phyloP scores from a whole-genome alignment of 2,797 vertebrate species.

The Labeo calbasu region DNA sequence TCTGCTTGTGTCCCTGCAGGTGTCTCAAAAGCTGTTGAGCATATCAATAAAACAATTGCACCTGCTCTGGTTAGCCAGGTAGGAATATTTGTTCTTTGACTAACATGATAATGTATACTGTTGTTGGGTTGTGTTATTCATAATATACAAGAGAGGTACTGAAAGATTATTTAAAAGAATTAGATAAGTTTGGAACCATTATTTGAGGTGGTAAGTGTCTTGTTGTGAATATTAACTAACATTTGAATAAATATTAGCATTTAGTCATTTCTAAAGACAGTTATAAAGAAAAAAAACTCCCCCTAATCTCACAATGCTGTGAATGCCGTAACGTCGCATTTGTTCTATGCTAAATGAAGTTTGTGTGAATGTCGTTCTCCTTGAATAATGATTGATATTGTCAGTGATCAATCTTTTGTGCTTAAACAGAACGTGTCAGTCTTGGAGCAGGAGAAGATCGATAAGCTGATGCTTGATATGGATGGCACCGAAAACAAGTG shows the following conservation, averaged over 20 bases:
- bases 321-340: slow-evolving; percentile 39
- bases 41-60: slow-evolving; percentile 99
- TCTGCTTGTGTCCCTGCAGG: slow-evolving; percentile 97
- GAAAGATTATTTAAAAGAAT: slow-evolving; percentile 22
- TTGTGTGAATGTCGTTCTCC: neutral
- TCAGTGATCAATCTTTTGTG: slow-evolving; percentile 20
- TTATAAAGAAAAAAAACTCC: slow-evolving; percentile 5
- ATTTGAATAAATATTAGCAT: neutral
- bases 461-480: slow-evolving; percentile 97
- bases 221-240: slow-evolving; percentile 22
- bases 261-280: neutral
- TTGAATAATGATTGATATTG: slow-evolving; percentile 10
- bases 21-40: slow-evolving; percentile 99
- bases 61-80: slow-evolving; percentile 98
- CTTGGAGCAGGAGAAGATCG: slow-evolving; percentile 92
- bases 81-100: slow-evolving; percentile 84
- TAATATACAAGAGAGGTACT: slow-evolving; percentile 15
- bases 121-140: slow-evolving; percentile 21
- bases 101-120: slow-evolving; percentile 64
- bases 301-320: slow-evolving; percentile 49
- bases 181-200: slow-evolving; percentile 20
- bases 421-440: slow-evolving; percentile 84
- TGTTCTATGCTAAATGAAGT: slow-evolving; percentile 12
- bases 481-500: slow-evolving; percentile 98
- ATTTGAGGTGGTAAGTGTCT: slow-evolving; percentile 43